These are phyloP conservation scores for Rosalia funebris DNA, from an alignment of 2,888 invertebrate genomes.

Conservation along the genomic window DNA sequence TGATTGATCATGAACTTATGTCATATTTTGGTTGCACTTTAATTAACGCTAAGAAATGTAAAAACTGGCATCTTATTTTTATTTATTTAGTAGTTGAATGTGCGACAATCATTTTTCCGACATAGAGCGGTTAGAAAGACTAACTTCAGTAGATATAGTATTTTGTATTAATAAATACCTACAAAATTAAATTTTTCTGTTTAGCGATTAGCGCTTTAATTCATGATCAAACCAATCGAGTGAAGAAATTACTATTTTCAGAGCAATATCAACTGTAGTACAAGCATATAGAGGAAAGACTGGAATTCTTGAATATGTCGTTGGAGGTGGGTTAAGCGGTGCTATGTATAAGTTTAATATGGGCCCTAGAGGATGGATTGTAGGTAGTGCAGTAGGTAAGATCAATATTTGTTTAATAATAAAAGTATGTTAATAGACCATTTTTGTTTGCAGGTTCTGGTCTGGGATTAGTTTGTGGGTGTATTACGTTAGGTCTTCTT, in stretches of 20 bases:
- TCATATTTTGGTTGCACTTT: no score
- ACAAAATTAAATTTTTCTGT: no score
- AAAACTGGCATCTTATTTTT: no score
- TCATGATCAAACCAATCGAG: no score
- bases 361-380: slow-evolving; percentile 74
- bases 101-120: no score
- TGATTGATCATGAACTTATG: no score
- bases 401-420: background rate
- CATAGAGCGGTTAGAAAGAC: no score
- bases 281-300: slow-evolving; percentile 76
- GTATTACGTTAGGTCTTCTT: slow-evolving; percentile 67
- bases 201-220: no score
- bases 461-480: slow-evolving; percentile 72
- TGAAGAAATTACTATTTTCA: no score
- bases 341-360: slow-evolving; percentile 73
- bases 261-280: slow-evolving; percentile 71
- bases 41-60: no score
- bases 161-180: slow-evolving; percentile 9
- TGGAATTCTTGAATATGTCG: slow-evolving; percentile 73
- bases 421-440: background rate
- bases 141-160: background rate
- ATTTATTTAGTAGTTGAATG: no score
- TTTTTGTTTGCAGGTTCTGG: slow-evolving; percentile 64
- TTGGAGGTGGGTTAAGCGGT: slow-evolving; percentile 75
- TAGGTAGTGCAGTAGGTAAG: slow-evolving; percentile 74